phyloP scores from a whole-genome alignment of 2,113 vertebrate genomes.

The Octodon degus region DNA sequence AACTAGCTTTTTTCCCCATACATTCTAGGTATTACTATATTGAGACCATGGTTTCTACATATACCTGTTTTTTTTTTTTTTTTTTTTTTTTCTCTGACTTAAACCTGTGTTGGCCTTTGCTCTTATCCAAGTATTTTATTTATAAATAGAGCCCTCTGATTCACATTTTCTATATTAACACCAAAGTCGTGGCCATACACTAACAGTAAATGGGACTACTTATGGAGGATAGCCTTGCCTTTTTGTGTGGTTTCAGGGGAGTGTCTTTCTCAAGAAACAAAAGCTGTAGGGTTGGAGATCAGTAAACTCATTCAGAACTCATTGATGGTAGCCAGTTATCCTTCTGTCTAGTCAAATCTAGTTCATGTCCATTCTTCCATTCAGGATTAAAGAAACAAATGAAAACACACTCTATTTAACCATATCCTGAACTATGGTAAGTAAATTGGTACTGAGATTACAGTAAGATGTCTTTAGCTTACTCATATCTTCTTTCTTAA shows the following conservation, averaged over 20 bases:
- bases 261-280: slow-evolving; percentile 19
- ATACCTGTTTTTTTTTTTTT: background rate
- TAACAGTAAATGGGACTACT: slow-evolving; percentile 43
- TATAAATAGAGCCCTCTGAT: slow-evolving; percentile 55
- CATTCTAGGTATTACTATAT: background rate
- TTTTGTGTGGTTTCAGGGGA: background rate
- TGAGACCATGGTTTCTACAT: background rate
- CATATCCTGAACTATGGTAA: background rate
- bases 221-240: background rate
- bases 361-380: slow-evolving; percentile 1
- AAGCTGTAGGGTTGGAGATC: slow-evolving; percentile 44
- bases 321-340: background rate
- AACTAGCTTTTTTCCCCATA: background rate
- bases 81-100: slow-evolving; percentile 16
- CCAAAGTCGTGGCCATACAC: slow-evolving; percentile 38
- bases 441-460: background rate
- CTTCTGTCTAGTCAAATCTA: background rate
- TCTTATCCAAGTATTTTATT: slow-evolving; percentile 59
- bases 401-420: background rate
- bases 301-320: slow-evolving; percentile 51
- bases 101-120: background rate
- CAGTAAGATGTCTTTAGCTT: background rate
- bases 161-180: slow-evolving; percentile 42
- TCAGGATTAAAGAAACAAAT: slow-evolving; percentile 42
- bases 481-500: background rate